Evolutionary conservation across 2,113 vertebrate genomes (phyloP).

Genomic region (Helogale parvula): DNA sequence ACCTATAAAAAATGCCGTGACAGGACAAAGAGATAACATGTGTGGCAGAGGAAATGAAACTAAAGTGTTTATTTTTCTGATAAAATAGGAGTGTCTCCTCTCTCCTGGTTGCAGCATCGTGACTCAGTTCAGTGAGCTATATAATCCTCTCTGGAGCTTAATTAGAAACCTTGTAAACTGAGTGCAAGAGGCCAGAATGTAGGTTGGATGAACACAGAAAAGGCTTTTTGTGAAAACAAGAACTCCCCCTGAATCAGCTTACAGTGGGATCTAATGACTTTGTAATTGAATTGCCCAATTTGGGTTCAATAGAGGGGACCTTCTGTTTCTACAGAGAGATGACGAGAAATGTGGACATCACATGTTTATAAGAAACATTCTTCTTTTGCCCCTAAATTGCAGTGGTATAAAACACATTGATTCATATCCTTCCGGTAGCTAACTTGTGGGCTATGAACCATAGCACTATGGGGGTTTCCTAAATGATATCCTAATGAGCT

Average conservation of each 20-base stretch:
- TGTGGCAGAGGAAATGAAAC: constrained; percentile 68
- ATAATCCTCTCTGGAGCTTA: constrained; percentile 76
- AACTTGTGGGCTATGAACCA: background rate
- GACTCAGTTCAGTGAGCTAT: constrained; percentile 76
- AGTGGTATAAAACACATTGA: background rate
- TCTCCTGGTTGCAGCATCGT: constrained; percentile 45
- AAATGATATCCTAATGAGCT: background rate
- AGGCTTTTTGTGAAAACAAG: constrained; percentile 56
- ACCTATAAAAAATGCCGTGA: constrained; percentile 68
- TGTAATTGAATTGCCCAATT: constrained; percentile 59
- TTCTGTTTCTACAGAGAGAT: background rate
- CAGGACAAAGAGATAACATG: constrained; percentile 63
- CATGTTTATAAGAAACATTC: background rate
- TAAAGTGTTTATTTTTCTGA: constrained; percentile 76
- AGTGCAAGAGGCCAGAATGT: constrained; percentile 71
- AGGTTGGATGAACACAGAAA: constrained; percentile 57
- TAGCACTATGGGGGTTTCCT: background rate
- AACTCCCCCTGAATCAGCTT: constrained; percentile 42
- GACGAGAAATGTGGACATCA: constrained; percentile 4
- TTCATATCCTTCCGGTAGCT: background rate
- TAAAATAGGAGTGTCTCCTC: constrained; percentile 58
- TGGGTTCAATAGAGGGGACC: background rate
- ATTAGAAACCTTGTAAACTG: constrained; percentile 78
- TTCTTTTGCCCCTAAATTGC: constrained; percentile 42
- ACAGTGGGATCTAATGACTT: constrained; percentile 50